Percentiles rank a stretch among this genome's conserved stretches.
These are phyloP conservation scores for Leptinotarsa undecemlineata DNA, from an alignment of 1,140 invertebrate genomes.

Conservation along the genomic window DNA sequence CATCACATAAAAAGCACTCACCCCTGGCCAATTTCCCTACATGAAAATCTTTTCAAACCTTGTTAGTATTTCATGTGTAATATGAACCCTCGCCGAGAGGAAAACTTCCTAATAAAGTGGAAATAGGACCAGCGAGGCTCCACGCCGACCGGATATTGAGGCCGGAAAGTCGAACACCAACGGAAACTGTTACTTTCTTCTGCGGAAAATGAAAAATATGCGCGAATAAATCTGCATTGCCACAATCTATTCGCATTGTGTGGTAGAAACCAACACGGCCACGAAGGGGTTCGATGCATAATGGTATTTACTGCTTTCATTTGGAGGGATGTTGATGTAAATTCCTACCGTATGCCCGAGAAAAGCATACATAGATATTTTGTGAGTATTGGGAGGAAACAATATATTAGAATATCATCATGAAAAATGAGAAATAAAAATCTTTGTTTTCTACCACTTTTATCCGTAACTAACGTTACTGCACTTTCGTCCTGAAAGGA, in stretches of 20 bases:
- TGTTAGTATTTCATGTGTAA: constrained; percentile 6
- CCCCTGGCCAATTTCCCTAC: constrained; percentile 1
- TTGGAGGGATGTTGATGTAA: too few species aligned
- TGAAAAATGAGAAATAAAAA: too few species aligned
- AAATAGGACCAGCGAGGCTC: not conserved
- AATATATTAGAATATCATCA: too few species aligned
- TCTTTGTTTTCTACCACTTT: too few species aligned
- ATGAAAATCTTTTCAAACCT: not conserved
- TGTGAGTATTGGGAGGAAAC: too few species aligned
- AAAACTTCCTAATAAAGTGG: constrained; percentile 4
- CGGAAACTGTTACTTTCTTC: constrained; percentile 5
- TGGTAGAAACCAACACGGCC: not conserved
- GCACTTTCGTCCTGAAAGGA: too few species aligned
- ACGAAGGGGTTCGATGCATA: too few species aligned
- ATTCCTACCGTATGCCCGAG: too few species aligned
- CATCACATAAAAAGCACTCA: constrained; percentile 3
- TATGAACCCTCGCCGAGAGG: not conserved
- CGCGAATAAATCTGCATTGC: not conserved
- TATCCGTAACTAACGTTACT: too few species aligned
- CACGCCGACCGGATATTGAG: constrained; percentile 1
- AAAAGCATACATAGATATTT: too few species aligned
- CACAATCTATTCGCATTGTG: not conserved
- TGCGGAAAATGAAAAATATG: not conserved
- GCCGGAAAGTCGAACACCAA: not conserved
- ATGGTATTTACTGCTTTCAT: too few species aligned